Percentiles rank a stretch among this genome's conserved stretches.
These are phyloP conservation scores for Idris sp. DNA, from an alignment of 1,140 invertebrate genomes.

Conservation along the genomic window DNA sequence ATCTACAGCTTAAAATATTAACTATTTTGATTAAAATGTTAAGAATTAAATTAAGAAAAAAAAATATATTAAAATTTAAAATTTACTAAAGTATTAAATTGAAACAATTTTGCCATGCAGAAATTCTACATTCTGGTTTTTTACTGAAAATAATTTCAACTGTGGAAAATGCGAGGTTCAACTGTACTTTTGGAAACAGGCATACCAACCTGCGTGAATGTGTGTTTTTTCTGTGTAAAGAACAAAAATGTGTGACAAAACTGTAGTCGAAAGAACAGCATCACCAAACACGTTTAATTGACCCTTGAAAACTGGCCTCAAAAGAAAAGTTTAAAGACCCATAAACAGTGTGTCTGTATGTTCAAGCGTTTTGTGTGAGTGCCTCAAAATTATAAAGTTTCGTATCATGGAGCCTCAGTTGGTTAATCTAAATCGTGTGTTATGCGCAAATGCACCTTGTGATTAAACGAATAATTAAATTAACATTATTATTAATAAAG, in stretches of 20 bases:
- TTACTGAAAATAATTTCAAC: background rate
- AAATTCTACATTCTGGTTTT: too few relatives aligned
- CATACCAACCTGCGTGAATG: conserved; percentile 8
- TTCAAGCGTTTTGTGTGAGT: conserved; percentile 48
- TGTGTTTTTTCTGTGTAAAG: conserved; percentile 7
- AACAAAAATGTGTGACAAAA: conserved; percentile 4
- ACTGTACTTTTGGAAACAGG: conserved; percentile 18
- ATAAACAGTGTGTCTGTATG: conserved; percentile 35
- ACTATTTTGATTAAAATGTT: too few relatives aligned
- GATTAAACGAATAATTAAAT: too few relatives aligned
- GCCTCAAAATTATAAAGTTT: conserved; percentile 58
- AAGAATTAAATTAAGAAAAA: too few relatives aligned
- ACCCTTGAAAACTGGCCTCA: conserved; percentile 65
- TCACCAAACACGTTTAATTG: conserved; percentile 75
- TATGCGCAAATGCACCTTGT: conserved; percentile 35
- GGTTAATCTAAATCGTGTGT: conserved; percentile 46
- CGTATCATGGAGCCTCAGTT: conserved; percentile 33
- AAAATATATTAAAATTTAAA: too few relatives aligned
- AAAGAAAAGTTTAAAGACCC: conserved; percentile 67
- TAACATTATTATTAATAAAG: conserved; percentile 8
- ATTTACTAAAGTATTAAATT: too few relatives aligned
- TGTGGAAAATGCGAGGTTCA: conserved; percentile 9
- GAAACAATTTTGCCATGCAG: too few relatives aligned
- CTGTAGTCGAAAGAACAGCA: conserved; percentile 60
- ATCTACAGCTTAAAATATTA: too few relatives aligned